Conservation (phyloP, 2,797 vertebrate species). For the Tiaroga cobitis region DNA sequence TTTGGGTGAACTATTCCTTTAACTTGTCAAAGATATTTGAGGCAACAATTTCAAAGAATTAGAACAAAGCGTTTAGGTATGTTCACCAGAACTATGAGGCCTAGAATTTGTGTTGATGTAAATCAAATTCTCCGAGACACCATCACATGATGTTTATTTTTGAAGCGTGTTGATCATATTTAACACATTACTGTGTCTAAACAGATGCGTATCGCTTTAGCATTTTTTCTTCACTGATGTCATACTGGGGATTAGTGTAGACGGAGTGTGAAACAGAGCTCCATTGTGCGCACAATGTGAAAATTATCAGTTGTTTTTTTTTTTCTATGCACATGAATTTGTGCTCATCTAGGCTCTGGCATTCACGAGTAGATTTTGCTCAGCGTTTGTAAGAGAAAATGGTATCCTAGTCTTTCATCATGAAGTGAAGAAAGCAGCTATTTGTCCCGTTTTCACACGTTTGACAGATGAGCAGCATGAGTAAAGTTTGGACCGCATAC, state of each 20-base stretch:
- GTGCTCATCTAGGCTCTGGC: constrained; percentile 45
- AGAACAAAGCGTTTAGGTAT: not conserved
- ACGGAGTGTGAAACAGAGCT: constrained; percentile 1
- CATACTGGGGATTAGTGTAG: constrained; percentile 33
- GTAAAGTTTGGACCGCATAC: not conserved
- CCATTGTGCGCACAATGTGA: constrained; percentile 21
- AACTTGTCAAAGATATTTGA: not conserved
- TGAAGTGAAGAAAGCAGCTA: not conserved
- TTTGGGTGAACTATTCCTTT: not conserved
- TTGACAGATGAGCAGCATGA: not conserved
- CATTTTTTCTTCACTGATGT: constrained; percentile 30
- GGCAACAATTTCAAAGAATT: not conserved
- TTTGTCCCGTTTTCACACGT: not conserved
- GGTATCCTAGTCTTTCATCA: not conserved
- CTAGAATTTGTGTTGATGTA: not conserved
- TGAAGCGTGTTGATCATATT: constrained; percentile 48
- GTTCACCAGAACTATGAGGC: not conserved
- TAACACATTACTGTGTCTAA: constrained; percentile 35
- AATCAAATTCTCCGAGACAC: constrained; percentile 45
- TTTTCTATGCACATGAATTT: not conserved
- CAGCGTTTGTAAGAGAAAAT: constrained; percentile 1
- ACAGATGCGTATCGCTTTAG: constrained; percentile 30
- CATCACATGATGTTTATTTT: constrained; percentile 40
- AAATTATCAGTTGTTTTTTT: not conserved
- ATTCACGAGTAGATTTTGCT: constrained; percentile 33